phyloP scores from a whole-genome alignment of 2,797 vertebrate species.

The Falco novaeseelandiae region DNA sequence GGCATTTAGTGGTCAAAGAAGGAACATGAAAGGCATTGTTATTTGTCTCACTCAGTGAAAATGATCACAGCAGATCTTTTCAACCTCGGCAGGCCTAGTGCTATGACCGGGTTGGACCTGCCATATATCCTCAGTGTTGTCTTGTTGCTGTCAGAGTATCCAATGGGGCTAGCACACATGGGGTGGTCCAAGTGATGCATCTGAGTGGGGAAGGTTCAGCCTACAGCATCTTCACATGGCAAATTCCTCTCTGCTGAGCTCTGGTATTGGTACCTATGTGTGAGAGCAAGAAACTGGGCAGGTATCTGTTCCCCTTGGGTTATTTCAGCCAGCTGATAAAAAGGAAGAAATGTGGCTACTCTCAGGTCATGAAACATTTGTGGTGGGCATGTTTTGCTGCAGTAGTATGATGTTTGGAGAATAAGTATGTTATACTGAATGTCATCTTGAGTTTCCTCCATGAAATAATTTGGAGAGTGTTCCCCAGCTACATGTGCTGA shows the following conservation, averaged over 20 bases:
- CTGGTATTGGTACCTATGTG: neutral
- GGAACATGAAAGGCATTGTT: neutral
- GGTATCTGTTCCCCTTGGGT: neutral
- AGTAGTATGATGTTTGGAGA: conserved; percentile 6
- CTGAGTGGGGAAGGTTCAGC: neutral
- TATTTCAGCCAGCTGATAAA: neutral
- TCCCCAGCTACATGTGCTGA: neutral
- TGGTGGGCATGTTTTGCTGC: neutral
- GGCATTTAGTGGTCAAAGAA: neutral
- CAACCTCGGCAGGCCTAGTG: neutral
- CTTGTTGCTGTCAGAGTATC: neutral
- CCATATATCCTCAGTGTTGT: neutral
- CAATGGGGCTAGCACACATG: fast-evolving
- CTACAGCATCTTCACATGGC: neutral
- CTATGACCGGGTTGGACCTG: neutral
- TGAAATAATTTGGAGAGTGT: conserved; percentile 46
- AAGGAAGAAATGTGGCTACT: neutral
- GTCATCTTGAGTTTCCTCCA: conserved; percentile 14
- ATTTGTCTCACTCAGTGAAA: neutral
- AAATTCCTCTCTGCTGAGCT: neutral
- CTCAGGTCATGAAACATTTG: neutral
- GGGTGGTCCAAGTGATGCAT: neutral
- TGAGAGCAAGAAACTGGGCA: neutral
- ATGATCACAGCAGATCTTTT: neutral
- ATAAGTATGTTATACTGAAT: neutral